A percentile compares a stretch with the other conserved stretches of the same genome.
phyloP scores from a whole-genome alignment of 2,113 vertebrate species.

The Centropristis striata region DNA sequence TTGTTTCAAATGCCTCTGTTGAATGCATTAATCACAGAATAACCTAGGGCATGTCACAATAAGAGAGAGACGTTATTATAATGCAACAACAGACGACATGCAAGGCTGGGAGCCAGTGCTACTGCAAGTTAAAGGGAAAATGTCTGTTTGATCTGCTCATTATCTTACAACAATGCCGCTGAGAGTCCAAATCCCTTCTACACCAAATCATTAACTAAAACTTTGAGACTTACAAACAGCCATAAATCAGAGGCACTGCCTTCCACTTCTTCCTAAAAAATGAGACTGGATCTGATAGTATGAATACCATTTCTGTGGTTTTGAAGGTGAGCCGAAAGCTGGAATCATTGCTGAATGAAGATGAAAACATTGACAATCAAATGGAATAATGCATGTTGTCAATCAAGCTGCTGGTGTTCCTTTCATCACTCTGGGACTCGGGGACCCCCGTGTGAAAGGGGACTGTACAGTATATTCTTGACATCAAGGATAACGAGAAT shows the following conservation, averaged over 20 bases:
- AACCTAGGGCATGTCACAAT: slow-evolving; percentile 24
- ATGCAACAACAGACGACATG: slow-evolving; percentile 29
- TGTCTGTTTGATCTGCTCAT: slow-evolving; percentile 50
- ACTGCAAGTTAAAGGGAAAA: slow-evolving; percentile 42
- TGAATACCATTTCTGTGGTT: slow-evolving; percentile 6
- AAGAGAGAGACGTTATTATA: slow-evolving; percentile 22
- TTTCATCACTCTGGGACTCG: slow-evolving; percentile 16
- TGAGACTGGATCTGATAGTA: slow-evolving; percentile 3
- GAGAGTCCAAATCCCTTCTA: slow-evolving; percentile 43
- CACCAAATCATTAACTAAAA: slow-evolving; percentile 41
- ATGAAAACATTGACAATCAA: slow-evolving; percentile 32
- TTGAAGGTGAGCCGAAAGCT: slow-evolving; percentile 1
- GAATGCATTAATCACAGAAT: slow-evolving; percentile 21
- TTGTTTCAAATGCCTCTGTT: slow-evolving; percentile 15
- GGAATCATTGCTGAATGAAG: slow-evolving; percentile 15
- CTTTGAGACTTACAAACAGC: slow-evolving; percentile 16
- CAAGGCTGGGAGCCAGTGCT: slow-evolving; percentile 14
- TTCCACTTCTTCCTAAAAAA: slow-evolving; percentile 25
- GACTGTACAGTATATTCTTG: slow-evolving; percentile 13
- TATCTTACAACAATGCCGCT: slow-evolving; percentile 45
- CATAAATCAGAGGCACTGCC: slow-evolving; percentile 8
- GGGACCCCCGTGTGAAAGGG: background rate
- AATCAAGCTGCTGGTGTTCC: slow-evolving; percentile 1
- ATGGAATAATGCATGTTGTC: slow-evolving; percentile 19
- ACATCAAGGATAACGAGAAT: slow-evolving; percentile 4